A percentile compares a stretch with the other conserved stretches of the same genome.
These are phyloP conservation scores for Microcebus jonahi DNA, from an alignment of 2,113 vertebrate genomes.

Conservation along the genomic window DNA sequence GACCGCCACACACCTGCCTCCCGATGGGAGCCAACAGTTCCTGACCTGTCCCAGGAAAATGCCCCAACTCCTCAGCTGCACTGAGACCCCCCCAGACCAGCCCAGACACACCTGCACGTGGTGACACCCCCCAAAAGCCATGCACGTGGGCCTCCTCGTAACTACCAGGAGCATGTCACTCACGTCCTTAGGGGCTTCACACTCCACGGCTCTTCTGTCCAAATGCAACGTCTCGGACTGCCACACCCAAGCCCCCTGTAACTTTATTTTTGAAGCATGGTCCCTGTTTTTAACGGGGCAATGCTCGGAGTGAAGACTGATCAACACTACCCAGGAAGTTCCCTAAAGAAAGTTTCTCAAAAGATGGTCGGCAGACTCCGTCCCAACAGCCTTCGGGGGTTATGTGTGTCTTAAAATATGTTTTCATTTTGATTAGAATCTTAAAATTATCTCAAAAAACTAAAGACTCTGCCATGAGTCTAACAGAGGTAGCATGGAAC, in stretches of 20 bases:
- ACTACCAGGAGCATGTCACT: neutral
- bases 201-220: accelerated
- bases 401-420: neutral
- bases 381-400: neutral
- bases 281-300: accelerated
- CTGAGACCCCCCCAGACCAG: too few relatives aligned
- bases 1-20: neutral
- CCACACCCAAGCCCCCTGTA: neutral
- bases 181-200: accelerated
- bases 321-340: accelerated
- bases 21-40: neutral
- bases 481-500: accelerated
- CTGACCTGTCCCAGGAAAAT: too few relatives aligned
- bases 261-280: neutral
- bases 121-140: too few relatives aligned
- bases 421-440: neutral
- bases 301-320: neutral
- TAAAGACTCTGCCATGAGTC: neutral
- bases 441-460: neutral
- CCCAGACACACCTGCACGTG: accelerated
- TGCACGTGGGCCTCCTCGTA: neutral
- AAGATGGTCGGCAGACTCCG: accelerated
- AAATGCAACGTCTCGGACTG: neutral
- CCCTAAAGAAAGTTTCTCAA: neutral
- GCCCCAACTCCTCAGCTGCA: too few relatives aligned